Evolutionary conservation across 2,888 invertebrate genomes (phyloP), one percentile per base, ranked within the genome.

Genomic region (Hydrotaea diabolus): DNA sequence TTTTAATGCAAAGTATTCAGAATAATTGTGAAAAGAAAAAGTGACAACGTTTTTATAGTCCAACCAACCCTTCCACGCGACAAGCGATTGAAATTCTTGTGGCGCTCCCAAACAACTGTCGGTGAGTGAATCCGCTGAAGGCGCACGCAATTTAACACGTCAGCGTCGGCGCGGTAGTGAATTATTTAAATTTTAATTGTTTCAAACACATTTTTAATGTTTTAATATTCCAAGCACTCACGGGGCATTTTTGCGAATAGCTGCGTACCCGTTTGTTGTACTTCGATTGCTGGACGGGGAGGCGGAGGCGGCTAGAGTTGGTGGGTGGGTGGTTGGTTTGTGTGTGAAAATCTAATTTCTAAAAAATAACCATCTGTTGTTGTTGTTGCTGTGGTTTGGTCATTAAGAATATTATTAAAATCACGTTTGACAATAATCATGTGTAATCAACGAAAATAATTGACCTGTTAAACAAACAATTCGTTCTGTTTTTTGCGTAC

Each of bases 391-490:
- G 46, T 23, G 46, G 43, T 11, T 69, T 21, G 15, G 62, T 15
- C 69, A 46, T 46, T 69, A 69, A 69, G 69, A 69, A 69, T 69
- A 31, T 23, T 2, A 69, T 69, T 46, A 46, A 74, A 62, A 15
- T 46, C 17, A 55, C 39, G 31, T 17, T 74, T 74, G 26, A 39
- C 31, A 31, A 31, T 62, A 79, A 76, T 69, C 2, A 31, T 19
- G 15, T 36, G 26, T 31, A 77, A 77, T 77, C 77, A 77, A 66
- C 59, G 49, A 36, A 72, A 59, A 72, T 78, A 78, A 78, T 72
- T 78, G 72, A 78, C 72, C 78, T 21, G 57, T 71, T 72, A 62
- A 72, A 71, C 19, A 19, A 71, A 31, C 59, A 69, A 46, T 31
- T 62, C 31, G 31, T 17, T 26, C 62, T 31, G 31, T n/a, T 31